Evolutionary conservation across 2,113 vertebrate genomes (phyloP).

Genomic region (Nannobrachium achirus): DNA sequence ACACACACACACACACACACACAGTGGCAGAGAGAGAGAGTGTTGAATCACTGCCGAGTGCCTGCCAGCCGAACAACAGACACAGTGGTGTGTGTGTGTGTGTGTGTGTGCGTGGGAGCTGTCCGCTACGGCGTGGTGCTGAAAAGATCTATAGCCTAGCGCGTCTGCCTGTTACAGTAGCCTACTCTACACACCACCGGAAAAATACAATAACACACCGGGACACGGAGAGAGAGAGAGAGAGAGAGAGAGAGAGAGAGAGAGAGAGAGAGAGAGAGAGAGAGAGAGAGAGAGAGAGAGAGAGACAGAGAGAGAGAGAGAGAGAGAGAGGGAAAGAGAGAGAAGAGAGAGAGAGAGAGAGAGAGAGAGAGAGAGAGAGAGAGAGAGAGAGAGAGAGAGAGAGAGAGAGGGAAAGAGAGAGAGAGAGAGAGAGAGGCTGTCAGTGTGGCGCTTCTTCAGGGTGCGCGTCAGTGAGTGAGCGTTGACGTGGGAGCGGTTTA

Average conservation of each 20-base stretch:
- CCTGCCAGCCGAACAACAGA: too few relatives aligned
- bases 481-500: slow-evolving; percentile 58
- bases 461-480: slow-evolving; percentile 40
- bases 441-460: background rate
- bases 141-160: background rate
- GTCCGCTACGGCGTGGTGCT: background rate
- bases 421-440: slow-evolving; percentile 2
- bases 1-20: too few relatives aligned
- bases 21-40: too few relatives aligned
- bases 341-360: slow-evolving; percentile 8
- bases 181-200: too few relatives aligned
- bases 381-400: background rate
- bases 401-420: slow-evolving; percentile 6
- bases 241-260: slow-evolving; percentile 4
- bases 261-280: slow-evolving; percentile 18
- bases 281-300: slow-evolving; percentile 8
- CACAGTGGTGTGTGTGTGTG: background rate
- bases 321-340: background rate
- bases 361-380: slow-evolving; percentile 8
- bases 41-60: too few relatives aligned
- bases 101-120: background rate
- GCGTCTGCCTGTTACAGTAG: background rate
- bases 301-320: background rate
- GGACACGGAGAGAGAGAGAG: background rate
- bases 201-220: too few relatives aligned